These are phyloP conservation scores for Crocodylus rhombifer DNA, from an alignment of 2,797 vertebrate species.

Conservation along the genomic window DNA sequence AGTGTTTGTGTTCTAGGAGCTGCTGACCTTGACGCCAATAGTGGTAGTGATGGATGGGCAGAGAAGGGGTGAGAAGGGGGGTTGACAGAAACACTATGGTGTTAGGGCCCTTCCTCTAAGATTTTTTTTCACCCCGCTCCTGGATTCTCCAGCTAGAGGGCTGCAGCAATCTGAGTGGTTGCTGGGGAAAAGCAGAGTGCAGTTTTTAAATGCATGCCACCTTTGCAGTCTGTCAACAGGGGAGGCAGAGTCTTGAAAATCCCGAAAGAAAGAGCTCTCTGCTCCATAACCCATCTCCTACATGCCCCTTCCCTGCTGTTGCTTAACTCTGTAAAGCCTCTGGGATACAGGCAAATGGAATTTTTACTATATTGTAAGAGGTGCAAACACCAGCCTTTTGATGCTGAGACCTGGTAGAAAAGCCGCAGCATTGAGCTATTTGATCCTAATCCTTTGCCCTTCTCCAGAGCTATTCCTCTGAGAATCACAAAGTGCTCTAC, in stretches of 20 bases:
- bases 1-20: conserved; percentile 76
- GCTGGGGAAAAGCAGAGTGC: background rate
- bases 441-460: background rate
- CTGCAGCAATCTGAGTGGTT: conserved; percentile 44
- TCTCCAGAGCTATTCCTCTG: background rate
- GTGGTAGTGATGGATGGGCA: background rate
- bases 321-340: background rate
- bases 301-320: conserved; percentile 7
- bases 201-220: background rate
- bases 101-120: conserved; percentile 66
- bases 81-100: conserved; percentile 70
- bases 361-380: background rate
- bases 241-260: conserved; percentile 21
- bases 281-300: background rate
- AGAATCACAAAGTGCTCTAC: background rate
- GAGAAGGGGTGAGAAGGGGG: conserved; percentile 62
- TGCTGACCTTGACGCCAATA: conserved; percentile 73
- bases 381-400: background rate
- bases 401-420: background rate
- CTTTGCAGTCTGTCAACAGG: fast-evolving
- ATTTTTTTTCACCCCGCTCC: conserved; percentile 51
- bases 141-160: conserved; percentile 38
- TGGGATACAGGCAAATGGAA: background rate
- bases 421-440: background rate
- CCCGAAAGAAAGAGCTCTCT: background rate